Percentiles rank a stretch among this genome's conserved stretches.
These are phyloP conservation scores for Rhabdomys dilectus DNA, from an alignment of 2,113 vertebrate genomes.

Conservation along the genomic window DNA sequence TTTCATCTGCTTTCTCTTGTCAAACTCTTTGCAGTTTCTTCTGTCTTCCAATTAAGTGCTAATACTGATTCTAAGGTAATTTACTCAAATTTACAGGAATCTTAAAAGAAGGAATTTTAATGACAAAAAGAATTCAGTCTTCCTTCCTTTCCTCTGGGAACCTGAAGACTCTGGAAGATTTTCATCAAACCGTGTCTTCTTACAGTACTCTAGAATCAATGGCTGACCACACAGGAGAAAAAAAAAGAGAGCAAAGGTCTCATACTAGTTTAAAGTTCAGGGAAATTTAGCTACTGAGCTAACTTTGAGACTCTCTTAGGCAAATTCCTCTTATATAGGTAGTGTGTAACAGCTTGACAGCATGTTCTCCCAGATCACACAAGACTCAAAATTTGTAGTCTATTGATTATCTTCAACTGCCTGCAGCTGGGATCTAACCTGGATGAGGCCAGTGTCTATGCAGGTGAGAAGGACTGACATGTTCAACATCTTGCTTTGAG, in stretches of 20 bases:
- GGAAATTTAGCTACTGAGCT: not conserved
- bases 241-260: not conserved
- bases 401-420: not conserved
- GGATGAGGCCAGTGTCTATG: not conserved
- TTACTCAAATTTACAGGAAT: slow-evolving; percentile 58
- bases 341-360: not conserved
- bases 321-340: not conserved
- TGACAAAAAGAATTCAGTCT: slow-evolving; percentile 19
- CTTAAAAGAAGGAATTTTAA: slow-evolving; percentile 61
- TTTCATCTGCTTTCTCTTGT: slow-evolving; percentile 63
- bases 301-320: not conserved
- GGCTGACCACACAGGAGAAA: not conserved
- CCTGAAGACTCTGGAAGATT: not conserved
- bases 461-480: fast-evolving
- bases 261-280: not conserved
- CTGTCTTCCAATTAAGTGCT: slow-evolving; percentile 65
- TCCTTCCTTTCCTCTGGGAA: slow-evolving; percentile 30
- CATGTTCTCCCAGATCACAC: not conserved
- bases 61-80: slow-evolving; percentile 71
- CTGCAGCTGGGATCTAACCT: too few relatives aligned
- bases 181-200: not conserved
- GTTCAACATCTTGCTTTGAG: not conserved
- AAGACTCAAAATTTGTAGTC: not conserved
- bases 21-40: slow-evolving; percentile 54
- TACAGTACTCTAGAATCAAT: too few relatives aligned